phyloP scores from a whole-genome alignment of 2,797 vertebrate species.

The Pangasius sanitwongsei region DNA sequence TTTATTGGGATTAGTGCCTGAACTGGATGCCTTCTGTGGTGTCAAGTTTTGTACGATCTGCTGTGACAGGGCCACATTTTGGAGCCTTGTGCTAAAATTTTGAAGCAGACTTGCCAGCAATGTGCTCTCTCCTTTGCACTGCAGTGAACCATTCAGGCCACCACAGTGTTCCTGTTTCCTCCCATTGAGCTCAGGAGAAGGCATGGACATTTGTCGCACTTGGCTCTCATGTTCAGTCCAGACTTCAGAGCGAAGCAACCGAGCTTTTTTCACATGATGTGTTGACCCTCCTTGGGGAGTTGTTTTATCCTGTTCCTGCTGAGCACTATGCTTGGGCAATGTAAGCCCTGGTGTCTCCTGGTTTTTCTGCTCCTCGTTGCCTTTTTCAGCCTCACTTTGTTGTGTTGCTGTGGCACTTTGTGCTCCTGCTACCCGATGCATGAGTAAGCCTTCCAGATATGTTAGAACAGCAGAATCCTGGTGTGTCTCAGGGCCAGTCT shows the following conservation, averaged over 20 bases:
- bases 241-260: constrained; percentile 90
- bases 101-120: constrained; percentile 95
- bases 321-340: constrained; percentile 84
- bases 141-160: constrained; percentile 85
- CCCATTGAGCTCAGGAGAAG: constrained; percentile 86
- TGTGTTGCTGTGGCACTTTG: constrained; percentile 89
- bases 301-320: constrained; percentile 75
- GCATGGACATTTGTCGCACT: constrained; percentile 77
- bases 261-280: constrained; percentile 95
- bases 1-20: constrained; percentile 72
- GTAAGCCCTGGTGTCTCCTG: constrained; percentile 81
- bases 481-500: constrained; percentile 99
- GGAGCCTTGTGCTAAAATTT: constrained; percentile 96
- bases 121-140: constrained; percentile 89
- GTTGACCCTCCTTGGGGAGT: constrained; percentile 83
- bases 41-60: constrained; percentile 85
- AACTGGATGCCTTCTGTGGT: constrained; percentile 77
- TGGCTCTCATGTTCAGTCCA: constrained; percentile 91
- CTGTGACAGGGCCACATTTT: constrained; percentile 96
- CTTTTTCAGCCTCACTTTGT: constrained; percentile 83
- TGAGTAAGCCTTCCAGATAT: constrained; percentile 99
- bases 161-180: constrained; percentile 86
- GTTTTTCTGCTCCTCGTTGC: constrained; percentile 88
- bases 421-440: constrained; percentile 98
- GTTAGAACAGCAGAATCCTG: constrained; percentile 99